Percentiles rank a stretch among this genome's conserved stretches.
These are phyloP conservation scores for Corythoichthys intestinalis DNA, from an alignment of 2,113 vertebrate species.

Conservation along the genomic window DNA sequence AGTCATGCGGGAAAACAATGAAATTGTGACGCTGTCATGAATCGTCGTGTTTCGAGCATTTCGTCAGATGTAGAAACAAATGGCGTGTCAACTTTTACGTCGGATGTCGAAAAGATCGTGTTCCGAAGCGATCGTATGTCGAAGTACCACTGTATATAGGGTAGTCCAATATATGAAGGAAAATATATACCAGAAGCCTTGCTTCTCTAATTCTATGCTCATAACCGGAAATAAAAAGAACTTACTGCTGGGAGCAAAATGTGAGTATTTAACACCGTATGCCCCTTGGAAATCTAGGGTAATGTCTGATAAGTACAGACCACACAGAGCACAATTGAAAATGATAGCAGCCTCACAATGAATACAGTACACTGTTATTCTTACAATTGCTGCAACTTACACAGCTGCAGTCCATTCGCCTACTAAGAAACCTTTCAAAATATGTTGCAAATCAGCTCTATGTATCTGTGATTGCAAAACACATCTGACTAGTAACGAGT, in stretches of 20 bases:
- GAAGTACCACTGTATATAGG: background rate
- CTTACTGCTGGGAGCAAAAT: background rate
- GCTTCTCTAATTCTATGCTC: background rate
- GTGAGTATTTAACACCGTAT: constrained; percentile 16
- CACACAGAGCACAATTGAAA: constrained; percentile 35
- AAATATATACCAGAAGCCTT: background rate
- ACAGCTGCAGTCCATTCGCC: constrained; percentile 22
- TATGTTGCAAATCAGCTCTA: constrained; percentile 11
- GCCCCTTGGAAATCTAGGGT: constrained; percentile 42
- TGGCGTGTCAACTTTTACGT: too few species aligned
- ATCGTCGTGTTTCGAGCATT: too few species aligned
- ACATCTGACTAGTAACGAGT: background rate
- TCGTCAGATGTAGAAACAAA: too few species aligned
- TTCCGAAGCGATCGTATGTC: too few species aligned
- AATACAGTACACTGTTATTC: constrained; percentile 36
- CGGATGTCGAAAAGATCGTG: too few species aligned
- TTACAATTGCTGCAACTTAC: constrained; percentile 44
- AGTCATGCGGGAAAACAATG: too few species aligned
- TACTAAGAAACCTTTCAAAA: constrained; percentile 13
- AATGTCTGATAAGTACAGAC: constrained; percentile 34
- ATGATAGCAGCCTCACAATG: constrained; percentile 25
- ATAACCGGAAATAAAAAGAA: background rate
- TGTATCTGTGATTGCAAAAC: background rate
- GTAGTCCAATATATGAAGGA: background rate
- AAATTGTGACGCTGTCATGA: too few species aligned